phyloP scores from a whole-genome alignment of 2,888 invertebrate genomes.

The Drosophila anomalipes region DNA sequence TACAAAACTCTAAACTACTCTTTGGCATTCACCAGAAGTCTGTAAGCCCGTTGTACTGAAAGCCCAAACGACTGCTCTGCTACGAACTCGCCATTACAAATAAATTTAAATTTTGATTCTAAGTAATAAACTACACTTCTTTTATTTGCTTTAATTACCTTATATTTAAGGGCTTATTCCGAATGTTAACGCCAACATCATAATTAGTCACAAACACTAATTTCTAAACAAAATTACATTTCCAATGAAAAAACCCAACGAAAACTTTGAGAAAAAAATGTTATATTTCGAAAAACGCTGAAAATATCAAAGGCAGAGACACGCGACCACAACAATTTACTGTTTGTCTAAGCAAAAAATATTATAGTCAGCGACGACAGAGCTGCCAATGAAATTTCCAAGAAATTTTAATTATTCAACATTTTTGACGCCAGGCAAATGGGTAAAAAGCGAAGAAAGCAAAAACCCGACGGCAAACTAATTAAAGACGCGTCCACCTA shows the following conservation, averaged over 20 bases:
- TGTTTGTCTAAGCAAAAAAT: conserved; percentile 25
- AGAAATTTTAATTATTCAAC: conserved; percentile 80
- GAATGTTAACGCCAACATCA: conserved; percentile 4
- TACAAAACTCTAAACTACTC: background rate
- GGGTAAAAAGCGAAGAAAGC: conserved; percentile 42
- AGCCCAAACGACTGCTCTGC: background rate
- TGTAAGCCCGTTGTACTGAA: background rate
- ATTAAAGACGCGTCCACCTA: conserved; percentile 79
- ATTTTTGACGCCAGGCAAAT: conserved; percentile 77
- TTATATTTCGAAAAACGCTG: background rate
- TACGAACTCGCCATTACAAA: background rate
- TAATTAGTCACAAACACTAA: conserved; percentile 60
- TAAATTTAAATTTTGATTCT: background rate
- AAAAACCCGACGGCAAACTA: conserved; percentile 64
- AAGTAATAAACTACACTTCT: background rate
- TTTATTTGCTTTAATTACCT: background rate
- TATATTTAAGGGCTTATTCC: background rate
- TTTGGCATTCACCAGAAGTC: background rate
- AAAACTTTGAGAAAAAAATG: conserved; percentile 1
- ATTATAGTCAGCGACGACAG: conserved; percentile 51
- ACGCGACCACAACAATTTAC: conserved; percentile 64
- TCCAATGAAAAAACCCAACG: conserved; percentile 41
- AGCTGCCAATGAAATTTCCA: conserved; percentile 70
- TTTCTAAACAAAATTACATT: conserved; percentile 41
- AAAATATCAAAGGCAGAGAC: conserved; percentile 54